phyloP scores from a whole-genome alignment of 2,888 invertebrate species.

The Eupeodes latifasciatus region DNA sequence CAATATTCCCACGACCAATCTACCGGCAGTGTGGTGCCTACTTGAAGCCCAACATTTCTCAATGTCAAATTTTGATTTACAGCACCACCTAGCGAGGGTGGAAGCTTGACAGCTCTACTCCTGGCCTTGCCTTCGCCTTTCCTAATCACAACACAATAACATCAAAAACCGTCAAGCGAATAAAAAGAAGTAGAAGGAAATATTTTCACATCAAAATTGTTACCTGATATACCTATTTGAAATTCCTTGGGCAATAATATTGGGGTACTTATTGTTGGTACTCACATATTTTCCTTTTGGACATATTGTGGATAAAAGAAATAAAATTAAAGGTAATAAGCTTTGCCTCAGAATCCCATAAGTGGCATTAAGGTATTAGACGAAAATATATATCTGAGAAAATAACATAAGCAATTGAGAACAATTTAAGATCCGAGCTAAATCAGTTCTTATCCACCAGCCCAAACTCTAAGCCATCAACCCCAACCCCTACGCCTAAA shows the following conservation, averaged over 20 bases:
- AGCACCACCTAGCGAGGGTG: not conserved
- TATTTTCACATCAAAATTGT: not conserved
- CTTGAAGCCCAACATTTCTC: conserved; percentile 8
- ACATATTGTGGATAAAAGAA: not conserved
- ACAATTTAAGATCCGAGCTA: conserved; percentile 7
- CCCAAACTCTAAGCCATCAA: not conserved
- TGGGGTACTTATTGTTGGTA: not conserved
- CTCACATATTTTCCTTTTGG: not conserved
- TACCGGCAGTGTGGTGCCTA: no score
- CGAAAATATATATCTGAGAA: conserved; percentile 21
- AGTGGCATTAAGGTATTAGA: not conserved
- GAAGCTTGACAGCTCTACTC: not conserved
- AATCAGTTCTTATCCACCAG: conserved; percentile 1
- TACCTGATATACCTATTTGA: conserved; percentile 19
- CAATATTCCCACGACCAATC: not conserved
- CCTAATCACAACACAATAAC: conserved; percentile 6
- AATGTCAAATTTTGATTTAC: conserved; percentile 36
- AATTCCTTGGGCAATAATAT: conserved; percentile 13
- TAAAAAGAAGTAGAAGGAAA: not conserved
- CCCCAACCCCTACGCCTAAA: not conserved
- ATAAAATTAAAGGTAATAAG: not conserved
- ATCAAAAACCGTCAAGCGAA: not conserved
- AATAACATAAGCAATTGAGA: conserved; percentile 5
- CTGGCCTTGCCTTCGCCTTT: not conserved
- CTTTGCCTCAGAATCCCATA: not conserved